Percentiles rank a stretch among this genome's conserved stretches.
Conservation (phyloP, 2,888 invertebrate genomes). For the Notodonta ziczac region DNA sequence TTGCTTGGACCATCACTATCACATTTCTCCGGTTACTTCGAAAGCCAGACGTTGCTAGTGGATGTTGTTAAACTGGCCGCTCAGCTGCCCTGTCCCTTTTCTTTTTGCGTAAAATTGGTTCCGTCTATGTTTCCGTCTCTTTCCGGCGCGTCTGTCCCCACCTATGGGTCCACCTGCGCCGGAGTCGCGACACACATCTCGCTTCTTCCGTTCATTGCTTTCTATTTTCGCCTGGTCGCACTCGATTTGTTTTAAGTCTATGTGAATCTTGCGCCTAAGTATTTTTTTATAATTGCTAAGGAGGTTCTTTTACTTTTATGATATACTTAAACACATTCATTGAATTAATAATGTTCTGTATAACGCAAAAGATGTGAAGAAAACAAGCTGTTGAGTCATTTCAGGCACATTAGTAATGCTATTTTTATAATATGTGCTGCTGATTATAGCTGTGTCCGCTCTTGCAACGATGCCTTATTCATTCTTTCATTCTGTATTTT, state of each 20-base stretch:
- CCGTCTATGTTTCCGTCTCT: slow-evolving; percentile 58
- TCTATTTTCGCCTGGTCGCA: slow-evolving; percentile 79
- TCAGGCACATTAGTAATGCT: too few species aligned
- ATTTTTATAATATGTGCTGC: too few species aligned
- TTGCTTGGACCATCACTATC: slow-evolving; percentile 58
- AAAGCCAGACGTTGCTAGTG: slow-evolving; percentile 68
- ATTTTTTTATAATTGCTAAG: too few species aligned
- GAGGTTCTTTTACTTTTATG: too few species aligned
- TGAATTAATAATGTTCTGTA: too few species aligned
- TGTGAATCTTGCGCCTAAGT: slow-evolving; percentile 43
- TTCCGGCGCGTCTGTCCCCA: slow-evolving; percentile 54
- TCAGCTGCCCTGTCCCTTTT: slow-evolving; percentile 64
- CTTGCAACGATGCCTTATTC: too few species aligned
- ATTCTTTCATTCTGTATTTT: too few species aligned
- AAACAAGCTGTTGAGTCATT: too few species aligned
- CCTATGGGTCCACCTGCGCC: slow-evolving; percentile 70
- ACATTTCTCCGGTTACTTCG: slow-evolving; percentile 71
- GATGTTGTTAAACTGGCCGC: slow-evolving; percentile 65
- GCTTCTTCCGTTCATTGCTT: slow-evolving; percentile 77
- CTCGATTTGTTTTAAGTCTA: slow-evolving; percentile 59
- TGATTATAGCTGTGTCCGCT: too few species aligned
- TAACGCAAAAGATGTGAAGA: too few species aligned
- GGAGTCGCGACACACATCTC: slow-evolving; percentile 76
- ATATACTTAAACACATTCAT: too few species aligned
- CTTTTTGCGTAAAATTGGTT: slow-evolving; percentile 60